Percentiles rank a stretch among this genome's conserved stretches.
These are phyloP conservation scores for Archilochus colubris DNA, from an alignment of 2,113 vertebrate genomes.

Conservation along the genomic window DNA sequence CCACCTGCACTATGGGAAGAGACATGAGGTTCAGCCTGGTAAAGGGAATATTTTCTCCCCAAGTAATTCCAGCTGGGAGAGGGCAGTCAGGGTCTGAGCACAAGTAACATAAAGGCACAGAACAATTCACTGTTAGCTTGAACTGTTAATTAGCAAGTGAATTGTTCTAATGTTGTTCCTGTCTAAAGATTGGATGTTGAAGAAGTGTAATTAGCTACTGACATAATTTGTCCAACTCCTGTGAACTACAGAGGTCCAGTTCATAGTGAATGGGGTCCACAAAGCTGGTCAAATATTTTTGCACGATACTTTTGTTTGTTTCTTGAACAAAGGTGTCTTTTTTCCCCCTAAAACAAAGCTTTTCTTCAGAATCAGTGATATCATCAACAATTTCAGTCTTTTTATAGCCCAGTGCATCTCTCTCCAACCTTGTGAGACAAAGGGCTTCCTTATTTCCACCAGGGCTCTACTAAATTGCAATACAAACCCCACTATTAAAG, in stretches of 20 bases:
- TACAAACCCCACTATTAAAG: neutral
- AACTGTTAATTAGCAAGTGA: neutral
- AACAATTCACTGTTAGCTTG: neutral
- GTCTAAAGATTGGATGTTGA: neutral
- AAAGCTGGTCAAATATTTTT: slow-evolving; percentile 34
- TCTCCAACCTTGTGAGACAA: neutral
- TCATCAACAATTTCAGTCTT: neutral
- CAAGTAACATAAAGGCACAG: neutral
- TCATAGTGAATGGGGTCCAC: neutral
- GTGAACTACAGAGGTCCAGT: neutral
- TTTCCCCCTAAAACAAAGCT: neutral
- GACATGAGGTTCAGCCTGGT: neutral
- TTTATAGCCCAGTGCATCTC: neutral
- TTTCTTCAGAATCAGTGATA: slow-evolving; percentile 11
- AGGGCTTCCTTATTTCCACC: neutral
- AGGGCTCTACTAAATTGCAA: neutral
- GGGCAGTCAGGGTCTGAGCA: neutral
- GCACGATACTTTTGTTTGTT: neutral
- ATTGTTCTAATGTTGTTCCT: neutral
- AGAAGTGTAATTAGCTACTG: neutral
- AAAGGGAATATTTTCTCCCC: neutral
- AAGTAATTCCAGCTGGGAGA: slow-evolving; percentile 21
- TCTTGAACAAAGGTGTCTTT: neutral
- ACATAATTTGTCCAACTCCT: neutral
- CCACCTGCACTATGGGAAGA: neutral